phyloP scores from a whole-genome alignment of 2,888 invertebrate genomes.

The Drosophila ustulata region DNA sequence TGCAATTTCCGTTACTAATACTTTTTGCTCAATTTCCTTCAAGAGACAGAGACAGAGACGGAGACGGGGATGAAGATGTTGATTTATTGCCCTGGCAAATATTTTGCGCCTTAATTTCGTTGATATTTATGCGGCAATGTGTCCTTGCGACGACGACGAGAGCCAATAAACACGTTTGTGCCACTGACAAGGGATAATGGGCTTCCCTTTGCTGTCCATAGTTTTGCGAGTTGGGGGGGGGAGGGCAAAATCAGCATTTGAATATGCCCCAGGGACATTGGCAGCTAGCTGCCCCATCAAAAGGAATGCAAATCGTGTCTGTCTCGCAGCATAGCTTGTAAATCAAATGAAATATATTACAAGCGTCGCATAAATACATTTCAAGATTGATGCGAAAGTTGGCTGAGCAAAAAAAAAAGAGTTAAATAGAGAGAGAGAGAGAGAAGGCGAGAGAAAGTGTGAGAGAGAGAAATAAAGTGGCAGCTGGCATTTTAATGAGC shows the following conservation, averaged over 20 bases:
- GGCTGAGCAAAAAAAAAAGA: conserved; percentile 18
- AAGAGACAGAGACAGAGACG: not conserved
- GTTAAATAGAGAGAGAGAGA: too few species aligned
- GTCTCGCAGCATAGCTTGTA: conserved; percentile 58
- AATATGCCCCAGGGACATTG: conserved; percentile 70
- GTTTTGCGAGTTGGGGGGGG: not conserved
- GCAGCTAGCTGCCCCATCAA: conserved; percentile 49
- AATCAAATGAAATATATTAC: conserved; percentile 79
- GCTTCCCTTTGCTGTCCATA: conserved; percentile 49
- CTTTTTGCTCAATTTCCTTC: conserved; percentile 78
- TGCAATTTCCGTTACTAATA: conserved; percentile 80
- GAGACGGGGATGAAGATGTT: conserved; percentile 30
- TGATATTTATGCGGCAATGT: conserved; percentile 78
- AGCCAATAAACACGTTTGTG: conserved; percentile 79
- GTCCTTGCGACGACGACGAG: conserved; percentile 38
- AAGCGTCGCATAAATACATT: conserved; percentile 62
- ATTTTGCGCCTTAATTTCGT: conserved; percentile 76
- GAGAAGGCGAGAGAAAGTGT: not conserved
- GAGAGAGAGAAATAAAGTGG: not conserved
- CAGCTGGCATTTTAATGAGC: conserved; percentile 74
- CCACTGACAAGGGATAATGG: conserved; percentile 82
- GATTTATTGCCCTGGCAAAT: conserved; percentile 64
- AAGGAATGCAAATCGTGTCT: conserved; percentile 75
- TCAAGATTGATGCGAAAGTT: conserved; percentile 64
- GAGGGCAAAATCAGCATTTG: conserved; percentile 69